phyloP scores from a whole-genome alignment of 2,888 invertebrate species.

The Amblyteles armatorius region DNA sequence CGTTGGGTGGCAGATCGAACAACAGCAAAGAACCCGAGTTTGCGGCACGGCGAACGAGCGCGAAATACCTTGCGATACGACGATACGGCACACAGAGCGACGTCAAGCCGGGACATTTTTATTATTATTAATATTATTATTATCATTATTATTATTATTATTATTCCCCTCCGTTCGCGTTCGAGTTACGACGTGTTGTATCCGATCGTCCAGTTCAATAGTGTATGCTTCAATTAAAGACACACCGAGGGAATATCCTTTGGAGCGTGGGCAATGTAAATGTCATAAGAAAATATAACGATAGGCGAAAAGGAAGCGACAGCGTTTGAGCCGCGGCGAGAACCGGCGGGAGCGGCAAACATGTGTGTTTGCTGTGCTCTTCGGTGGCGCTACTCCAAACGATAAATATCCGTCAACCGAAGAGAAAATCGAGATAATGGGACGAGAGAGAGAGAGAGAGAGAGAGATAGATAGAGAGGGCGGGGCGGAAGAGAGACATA shows the following conservation, averaged over 20 bases:
- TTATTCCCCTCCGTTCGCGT: not conserved
- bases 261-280: conserved; percentile 46
- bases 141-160: not conserved
- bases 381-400: conserved; percentile 66
- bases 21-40: conserved; percentile 7
- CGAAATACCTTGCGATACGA: conserved; percentile 8
- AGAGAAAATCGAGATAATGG: conserved; percentile 53
- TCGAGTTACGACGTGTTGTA: conserved; percentile 5
- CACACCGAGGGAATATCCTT: conserved; percentile 31
- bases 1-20: not conserved
- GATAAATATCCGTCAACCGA: conserved; percentile 66
- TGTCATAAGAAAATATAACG: conserved; percentile 47
- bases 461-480: not conserved
- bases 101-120: not conserved
- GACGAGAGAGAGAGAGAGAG: conserved; percentile 35
- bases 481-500: conserved; percentile 31
- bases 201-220: conserved; percentile 56
- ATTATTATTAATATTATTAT: conserved; percentile 8
- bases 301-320: conserved; percentile 27
- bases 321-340: conserved; percentile 24
- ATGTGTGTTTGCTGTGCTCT: conserved; percentile 67
- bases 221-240: conserved; percentile 53
- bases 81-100: not conserved
- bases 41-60: not conserved
- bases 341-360: conserved; percentile 49